Percentiles rank a stretch among this genome's conserved stretches.
Evolutionary conservation across 2,113 vertebrate genomes (phyloP).

Genomic region (Mustelus asterias): DNA sequence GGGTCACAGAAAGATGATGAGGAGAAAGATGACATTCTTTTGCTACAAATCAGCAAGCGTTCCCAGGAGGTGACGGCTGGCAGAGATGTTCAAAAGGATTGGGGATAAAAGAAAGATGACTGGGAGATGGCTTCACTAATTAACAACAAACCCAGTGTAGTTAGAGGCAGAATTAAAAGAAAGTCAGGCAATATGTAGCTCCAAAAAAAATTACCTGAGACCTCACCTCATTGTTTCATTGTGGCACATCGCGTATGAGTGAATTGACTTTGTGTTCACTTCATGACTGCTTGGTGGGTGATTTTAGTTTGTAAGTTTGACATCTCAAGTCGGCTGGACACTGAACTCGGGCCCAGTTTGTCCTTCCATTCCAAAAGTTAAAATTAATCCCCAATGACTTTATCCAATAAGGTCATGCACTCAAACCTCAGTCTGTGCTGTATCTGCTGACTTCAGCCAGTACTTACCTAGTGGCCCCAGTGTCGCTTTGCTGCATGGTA

Average conservation of each 20-base stretch:
- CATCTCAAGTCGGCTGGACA: neutral
- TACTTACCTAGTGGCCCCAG: neutral
- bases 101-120: neutral
- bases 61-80: neutral
- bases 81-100: neutral
- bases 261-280: neutral
- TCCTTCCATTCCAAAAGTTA: neutral
- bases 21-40: neutral
- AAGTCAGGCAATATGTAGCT: neutral
- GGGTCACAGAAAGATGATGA: neutral
- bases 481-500: neutral
- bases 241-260: neutral
- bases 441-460: neutral
- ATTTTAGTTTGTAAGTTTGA: neutral
- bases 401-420: neutral
- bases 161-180: neutral
- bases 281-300: neutral
- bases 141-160: neutral
- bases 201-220: neutral
- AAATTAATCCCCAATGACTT: neutral
- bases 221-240: neutral
- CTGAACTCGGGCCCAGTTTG: neutral
- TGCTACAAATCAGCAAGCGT: neutral
- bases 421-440: too few relatives aligned
- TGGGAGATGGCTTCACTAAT: neutral